phyloP scores from a whole-genome alignment of 2,888 invertebrate species.

The Drosophila affinis region DNA sequence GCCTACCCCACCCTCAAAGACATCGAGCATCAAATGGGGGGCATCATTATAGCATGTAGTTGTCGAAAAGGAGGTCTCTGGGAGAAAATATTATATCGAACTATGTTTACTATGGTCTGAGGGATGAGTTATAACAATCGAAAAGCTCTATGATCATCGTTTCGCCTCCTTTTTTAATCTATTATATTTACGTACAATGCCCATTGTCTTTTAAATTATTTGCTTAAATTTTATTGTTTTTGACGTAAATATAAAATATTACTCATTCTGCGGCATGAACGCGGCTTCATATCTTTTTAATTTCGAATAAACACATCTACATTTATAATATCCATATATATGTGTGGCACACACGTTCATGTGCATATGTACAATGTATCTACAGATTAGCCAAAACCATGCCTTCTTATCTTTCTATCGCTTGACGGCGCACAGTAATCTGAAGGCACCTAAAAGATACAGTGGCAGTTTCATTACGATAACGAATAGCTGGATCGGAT shows the following conservation, averaged over 20 bases:
- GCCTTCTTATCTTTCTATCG: conserved; percentile 68
- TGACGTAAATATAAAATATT: conserved; percentile 45
- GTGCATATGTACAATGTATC: conserved; percentile 55
- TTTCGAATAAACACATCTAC: conserved; percentile 12
- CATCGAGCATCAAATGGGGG: too few species aligned
- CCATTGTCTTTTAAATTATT: conserved; percentile 34
- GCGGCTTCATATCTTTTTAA: conserved; percentile 12
- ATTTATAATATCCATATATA: conserved; percentile 2
- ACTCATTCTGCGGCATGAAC: conserved; percentile 51
- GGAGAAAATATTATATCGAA: too few species aligned
- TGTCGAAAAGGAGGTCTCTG: too few species aligned
- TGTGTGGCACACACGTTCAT: conserved; percentile 1
- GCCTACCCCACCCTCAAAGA: too few species aligned
- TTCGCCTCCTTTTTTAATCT: too few species aligned
- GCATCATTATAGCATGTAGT: too few species aligned
- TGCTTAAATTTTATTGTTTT: conserved; percentile 29
- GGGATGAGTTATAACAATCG: too few species aligned
- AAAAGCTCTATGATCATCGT: too few species aligned
- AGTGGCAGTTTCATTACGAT: conserved; percentile 60
- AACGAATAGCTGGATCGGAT: conserved; percentile 26
- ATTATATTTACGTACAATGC: background rate
- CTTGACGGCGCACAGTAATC: conserved; percentile 68
- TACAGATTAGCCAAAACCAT: conserved; percentile 59
- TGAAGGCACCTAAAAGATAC: conserved; percentile 69
- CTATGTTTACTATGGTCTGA: too few species aligned